These are phyloP conservation scores for Malaclemys terrapin DNA, from an alignment of 2,113 vertebrate genomes.

Conservation along the genomic window DNA sequence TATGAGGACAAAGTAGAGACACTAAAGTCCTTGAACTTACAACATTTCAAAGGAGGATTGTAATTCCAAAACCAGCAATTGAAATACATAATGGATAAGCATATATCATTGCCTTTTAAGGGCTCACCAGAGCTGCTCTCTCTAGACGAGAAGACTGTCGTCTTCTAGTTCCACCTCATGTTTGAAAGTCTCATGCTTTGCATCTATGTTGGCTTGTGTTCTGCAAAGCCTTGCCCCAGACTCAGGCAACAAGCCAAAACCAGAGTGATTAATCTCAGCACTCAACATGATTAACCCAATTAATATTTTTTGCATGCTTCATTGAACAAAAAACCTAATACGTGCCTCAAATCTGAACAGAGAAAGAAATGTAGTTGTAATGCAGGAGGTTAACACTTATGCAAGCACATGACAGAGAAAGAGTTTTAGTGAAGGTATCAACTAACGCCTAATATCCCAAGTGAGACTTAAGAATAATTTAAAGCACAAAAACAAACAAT, in stretches of 20 bases:
- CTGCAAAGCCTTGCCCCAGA: neutral
- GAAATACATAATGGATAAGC: neutral
- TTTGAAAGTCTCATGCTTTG: neutral
- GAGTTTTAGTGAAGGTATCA: neutral
- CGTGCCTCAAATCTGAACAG: neutral
- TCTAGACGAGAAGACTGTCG: neutral
- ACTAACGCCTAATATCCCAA: neutral
- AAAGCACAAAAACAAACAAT: neutral
- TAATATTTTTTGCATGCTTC: neutral
- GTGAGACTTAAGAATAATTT: neutral
- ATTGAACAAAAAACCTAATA: neutral
- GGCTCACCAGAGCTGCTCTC: neutral
- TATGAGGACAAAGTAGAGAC: no score
- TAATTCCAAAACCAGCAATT: no score
- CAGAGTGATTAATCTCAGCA: neutral
- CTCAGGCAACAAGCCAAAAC: neutral
- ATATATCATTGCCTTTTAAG: neutral
- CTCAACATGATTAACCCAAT: neutral
- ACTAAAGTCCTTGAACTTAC: no score
- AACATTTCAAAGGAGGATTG: no score
- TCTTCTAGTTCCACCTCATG: neutral
- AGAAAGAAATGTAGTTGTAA: neutral
- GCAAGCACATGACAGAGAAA: neutral
- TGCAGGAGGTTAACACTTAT: neutral
- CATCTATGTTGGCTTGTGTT: neutral